Evolutionary conservation across 2,113 vertebrate species (phyloP), one percentile per base, ranked within the genome.

Genomic region (Seriola quinqueradiata): DNA sequence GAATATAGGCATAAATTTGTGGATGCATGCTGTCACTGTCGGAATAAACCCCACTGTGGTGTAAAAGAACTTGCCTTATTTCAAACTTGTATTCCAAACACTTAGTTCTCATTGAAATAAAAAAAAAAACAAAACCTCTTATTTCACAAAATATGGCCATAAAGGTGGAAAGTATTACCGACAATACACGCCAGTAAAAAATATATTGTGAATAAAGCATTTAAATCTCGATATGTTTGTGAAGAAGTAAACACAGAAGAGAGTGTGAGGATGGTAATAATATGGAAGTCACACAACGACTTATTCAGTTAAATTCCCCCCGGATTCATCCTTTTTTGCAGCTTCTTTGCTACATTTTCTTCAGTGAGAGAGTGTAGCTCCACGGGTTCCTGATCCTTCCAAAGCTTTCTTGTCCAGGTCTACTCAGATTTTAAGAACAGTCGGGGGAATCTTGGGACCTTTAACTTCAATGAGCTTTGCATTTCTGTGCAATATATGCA

Each of bases 31-130:
- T 81, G 80, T 59, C 78, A 48, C 4, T 0, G 3, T 25, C 75
- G 79, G 83, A 25, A 81, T 46, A 77, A 89, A 75, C 12, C 68
- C 76, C 70, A 66, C 11, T 21, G 34, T 32, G 57, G 50, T 85
- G 48, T 38, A 13, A 81, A 70, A 59, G n/a, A 75, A 71, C 66
- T 73, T 59, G 17, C 11, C 36, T 48, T 19, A 66, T 67, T 75
- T 75, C 23, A 73, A 58, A 84, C 59, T 58, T 70, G 52, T 69
- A 73, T 73, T 70, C 17, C 16, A 34, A 42, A 76, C 72, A 84
- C 16, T 48, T 66, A 25, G 13, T 66, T 83, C 23, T 55, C 68
- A 38, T 64, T 76, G 38, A 73, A 25, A 10, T 11, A 1, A 3
- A 6, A 3, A 36, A 36, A 64, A n/a, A 73, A 75, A 8, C 17